These are phyloP conservation scores for Netelia virgata DNA, from an alignment of 2,888 invertebrate genomes.

Conservation along the genomic window DNA sequence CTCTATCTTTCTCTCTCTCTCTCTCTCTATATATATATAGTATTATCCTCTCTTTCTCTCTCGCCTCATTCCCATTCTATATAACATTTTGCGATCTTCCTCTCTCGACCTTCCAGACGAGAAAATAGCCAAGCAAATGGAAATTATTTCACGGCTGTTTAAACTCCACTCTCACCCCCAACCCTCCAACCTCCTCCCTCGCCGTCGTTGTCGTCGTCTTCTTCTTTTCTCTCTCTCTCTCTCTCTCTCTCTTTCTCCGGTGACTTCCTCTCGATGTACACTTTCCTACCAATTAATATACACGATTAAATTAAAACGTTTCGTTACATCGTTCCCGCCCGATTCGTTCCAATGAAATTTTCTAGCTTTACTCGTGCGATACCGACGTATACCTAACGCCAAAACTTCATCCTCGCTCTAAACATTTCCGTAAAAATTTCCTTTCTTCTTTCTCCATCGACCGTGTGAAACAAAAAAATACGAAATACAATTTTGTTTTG, in stretches of 20 bases:
- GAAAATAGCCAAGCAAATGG: slow-evolving; percentile 33
- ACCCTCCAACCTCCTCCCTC: neutral
- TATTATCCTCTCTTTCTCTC: neutral
- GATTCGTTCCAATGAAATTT: no score
- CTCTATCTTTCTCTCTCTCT: neutral
- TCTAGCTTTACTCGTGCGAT: no score
- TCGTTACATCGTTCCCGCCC: neutral
- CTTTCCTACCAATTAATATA: slow-evolving; percentile 23
- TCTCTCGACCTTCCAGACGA: neutral
- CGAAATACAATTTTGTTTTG: no score
- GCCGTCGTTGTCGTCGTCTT: no score
- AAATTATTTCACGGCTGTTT: slow-evolving; percentile 32
- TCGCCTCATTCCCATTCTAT: neutral
- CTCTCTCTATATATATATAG: neutral
- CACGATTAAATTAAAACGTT: slow-evolving; percentile 32
- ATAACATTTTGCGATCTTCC: neutral
- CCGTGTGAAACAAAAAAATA: no score
- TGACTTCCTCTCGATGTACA: neutral
- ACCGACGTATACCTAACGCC: no score
- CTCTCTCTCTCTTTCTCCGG: neutral
- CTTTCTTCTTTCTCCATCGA: no score
- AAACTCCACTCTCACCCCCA: neutral
- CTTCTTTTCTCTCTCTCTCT: neutral
- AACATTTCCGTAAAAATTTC: no score
- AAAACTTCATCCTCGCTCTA: no score